Conservation (phyloP, 2,113 vertebrate species). For the Falcunculus frontatus region DNA sequence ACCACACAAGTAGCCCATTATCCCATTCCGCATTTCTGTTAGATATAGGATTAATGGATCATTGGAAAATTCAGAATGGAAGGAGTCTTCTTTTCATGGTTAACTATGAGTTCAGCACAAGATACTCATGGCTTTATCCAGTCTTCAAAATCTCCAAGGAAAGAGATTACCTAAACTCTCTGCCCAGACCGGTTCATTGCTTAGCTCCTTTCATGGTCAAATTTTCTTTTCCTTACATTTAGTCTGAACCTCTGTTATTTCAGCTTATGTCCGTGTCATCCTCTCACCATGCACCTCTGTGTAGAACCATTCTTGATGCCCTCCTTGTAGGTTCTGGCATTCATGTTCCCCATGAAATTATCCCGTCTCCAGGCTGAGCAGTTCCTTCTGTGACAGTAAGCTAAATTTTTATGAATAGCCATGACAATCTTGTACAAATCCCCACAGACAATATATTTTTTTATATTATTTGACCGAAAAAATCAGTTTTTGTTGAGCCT, state of each 20-base stretch:
- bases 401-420: neutral
- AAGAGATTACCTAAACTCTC: neutral
- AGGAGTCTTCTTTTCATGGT: neutral
- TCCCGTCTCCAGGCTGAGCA: neutral
- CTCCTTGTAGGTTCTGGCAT: neutral
- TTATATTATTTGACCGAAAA: neutral
- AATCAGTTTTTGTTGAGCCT: neutral
- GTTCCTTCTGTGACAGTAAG: neutral
- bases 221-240: neutral
- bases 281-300: neutral
- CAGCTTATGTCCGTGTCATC: neutral
- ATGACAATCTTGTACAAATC: neutral
- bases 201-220: neutral
- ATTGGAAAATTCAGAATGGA: neutral
- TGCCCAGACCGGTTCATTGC: neutral
- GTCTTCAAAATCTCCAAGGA: neutral
- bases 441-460: neutral
- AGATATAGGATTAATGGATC: neutral
- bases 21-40: neutral
- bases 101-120: neutral
- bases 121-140: neutral
- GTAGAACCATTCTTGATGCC: neutral
- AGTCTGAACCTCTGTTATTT: neutral
- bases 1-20: neutral
- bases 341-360: rapidly evolving